Percentiles rank a stretch among this genome's conserved stretches.
Conservation (phyloP, 2,888 invertebrate species). For the Psylliodes chrysocephalus region DNA sequence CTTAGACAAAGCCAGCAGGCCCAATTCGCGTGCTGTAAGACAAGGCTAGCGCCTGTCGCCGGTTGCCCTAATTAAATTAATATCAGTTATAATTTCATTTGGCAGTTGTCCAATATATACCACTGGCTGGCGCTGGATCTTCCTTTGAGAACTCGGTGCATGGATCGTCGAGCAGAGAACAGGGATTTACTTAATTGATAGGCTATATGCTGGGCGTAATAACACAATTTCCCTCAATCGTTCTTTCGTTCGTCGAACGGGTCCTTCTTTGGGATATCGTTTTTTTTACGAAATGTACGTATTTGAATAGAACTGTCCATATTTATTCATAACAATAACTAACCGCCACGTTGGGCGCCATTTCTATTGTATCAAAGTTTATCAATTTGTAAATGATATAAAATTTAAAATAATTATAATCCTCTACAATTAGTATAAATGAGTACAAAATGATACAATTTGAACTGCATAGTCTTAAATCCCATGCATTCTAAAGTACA, state of each 20-base stretch:
- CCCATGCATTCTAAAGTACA: too few relatives aligned
- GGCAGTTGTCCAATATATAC: slow-evolving; percentile 37
- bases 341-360: too few relatives aligned
- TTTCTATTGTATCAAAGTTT: too few relatives aligned
- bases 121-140: slow-evolving; percentile 29
- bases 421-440: too few relatives aligned
- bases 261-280: background rate
- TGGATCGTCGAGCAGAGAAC: slow-evolving; percentile 1
- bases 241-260: background rate
- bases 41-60: slow-evolving; percentile 13
- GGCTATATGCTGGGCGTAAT: slow-evolving; percentile 13
- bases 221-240: slow-evolving; percentile 1
- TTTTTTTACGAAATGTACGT: too few relatives aligned
- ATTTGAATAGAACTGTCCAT: too few relatives aligned
- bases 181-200: slow-evolving; percentile 18
- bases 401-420: too few relatives aligned
- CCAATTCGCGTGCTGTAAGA: slow-evolving; percentile 9
- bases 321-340: too few relatives aligned
- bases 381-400: too few relatives aligned
- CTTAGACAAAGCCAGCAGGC: slow-evolving; percentile 14
- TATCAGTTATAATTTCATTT: slow-evolving; percentile 38
- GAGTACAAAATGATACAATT: too few relatives aligned
- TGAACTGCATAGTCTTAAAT: too few relatives aligned
- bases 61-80: slow-evolving; percentile 33
- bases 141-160: slow-evolving; percentile 18